A percentile compares a stretch with the other conserved stretches of the same genome.
Evolutionary conservation across 2,797 vertebrate species (phyloP).

Genomic region (Danio albolineatus): DNA sequence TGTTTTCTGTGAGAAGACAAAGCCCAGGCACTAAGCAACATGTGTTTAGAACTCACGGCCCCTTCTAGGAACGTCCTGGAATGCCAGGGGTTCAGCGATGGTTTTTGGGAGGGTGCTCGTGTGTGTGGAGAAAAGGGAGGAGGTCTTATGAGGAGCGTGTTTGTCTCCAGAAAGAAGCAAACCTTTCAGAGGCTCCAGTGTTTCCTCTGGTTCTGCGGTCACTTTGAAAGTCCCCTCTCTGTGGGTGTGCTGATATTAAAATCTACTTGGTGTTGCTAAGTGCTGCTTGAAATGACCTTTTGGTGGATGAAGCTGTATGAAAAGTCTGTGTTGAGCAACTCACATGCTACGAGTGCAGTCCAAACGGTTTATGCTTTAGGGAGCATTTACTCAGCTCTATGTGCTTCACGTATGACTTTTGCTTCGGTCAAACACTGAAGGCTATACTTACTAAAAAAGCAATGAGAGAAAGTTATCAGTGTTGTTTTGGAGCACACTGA

Average conservation of each 20-base stretch:
- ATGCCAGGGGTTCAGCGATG: slow-evolving; percentile 29
- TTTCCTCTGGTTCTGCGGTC: slow-evolving; percentile 36
- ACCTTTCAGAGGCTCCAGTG: slow-evolving; percentile 38
- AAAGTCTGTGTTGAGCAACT: slow-evolving; percentile 26
- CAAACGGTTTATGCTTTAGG: background rate
- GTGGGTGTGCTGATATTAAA: slow-evolving; percentile 38
- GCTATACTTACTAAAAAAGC: no score
- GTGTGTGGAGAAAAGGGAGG: slow-evolving; percentile 5
- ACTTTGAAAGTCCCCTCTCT: slow-evolving; percentile 34
- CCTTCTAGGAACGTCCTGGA: slow-evolving; percentile 46
- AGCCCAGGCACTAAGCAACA: slow-evolving; percentile 52
- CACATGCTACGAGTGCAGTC: background rate
- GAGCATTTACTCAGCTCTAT: background rate
- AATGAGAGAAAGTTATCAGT: background rate
- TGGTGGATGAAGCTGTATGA: background rate
- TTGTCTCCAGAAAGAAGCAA: slow-evolving; percentile 42
- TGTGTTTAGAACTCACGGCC: slow-evolving; percentile 40
- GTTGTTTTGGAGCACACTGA: background rate
- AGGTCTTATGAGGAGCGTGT: slow-evolving; percentile 29
- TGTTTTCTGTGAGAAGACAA: slow-evolving; percentile 51
- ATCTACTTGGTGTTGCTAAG: slow-evolving; percentile 16
- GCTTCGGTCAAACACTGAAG: no score
- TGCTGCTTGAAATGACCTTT: slow-evolving; percentile 31
- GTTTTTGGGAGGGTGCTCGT: background rate
- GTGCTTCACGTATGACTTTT: background rate